Evolutionary conservation across 2,888 invertebrate species (phyloP), one percentile per base, ranked within the genome.

Genomic region (Iphiclides podalirius): DNA sequence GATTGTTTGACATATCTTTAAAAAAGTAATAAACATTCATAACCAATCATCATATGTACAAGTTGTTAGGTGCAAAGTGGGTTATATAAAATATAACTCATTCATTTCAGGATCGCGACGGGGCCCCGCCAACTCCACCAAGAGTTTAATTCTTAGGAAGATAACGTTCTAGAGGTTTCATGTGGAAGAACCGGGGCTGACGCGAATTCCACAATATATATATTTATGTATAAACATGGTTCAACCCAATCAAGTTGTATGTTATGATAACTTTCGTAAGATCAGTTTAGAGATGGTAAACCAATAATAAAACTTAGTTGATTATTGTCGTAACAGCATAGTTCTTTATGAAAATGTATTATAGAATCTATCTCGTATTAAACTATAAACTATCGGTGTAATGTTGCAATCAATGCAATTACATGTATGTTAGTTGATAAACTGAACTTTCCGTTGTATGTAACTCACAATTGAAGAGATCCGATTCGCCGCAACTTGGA

Each of bases 101-200:
- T 45, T 55, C 57, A 44, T 53, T 60, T 12, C 70, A 88, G 88
- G 88, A 87, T 53, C 49, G 39, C 52, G 88, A 87, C 52, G 87
- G 85, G 28, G 84, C 87, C 16, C 88, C 88, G 1, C 88, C 88
- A 1, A 82, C 85, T 23, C 87, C 88, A 3, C 88, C 88, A 50
- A 77, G 86, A 72, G 80, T 72, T 69, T 87, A 87, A 78, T 54
- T 40, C 40, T 31, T 37, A n/a, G 40, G 11, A 33, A 47, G 45
- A 44, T 40, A 28, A 49, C 37, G 26, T 35, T 39, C 14, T 17
- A 39, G 7, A 16, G 31, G 36, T 51, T 55, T 51, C 56, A 55
- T 52, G 53, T 49, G 50, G 38, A 39, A 54, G 50, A 55, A 49
- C 48, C 45, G 46, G 47, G 44, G 50, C 52, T 55, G 49, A 58